Conservation (phyloP, 1,140 invertebrate species). For the Reticulitermes speratus region DNA sequence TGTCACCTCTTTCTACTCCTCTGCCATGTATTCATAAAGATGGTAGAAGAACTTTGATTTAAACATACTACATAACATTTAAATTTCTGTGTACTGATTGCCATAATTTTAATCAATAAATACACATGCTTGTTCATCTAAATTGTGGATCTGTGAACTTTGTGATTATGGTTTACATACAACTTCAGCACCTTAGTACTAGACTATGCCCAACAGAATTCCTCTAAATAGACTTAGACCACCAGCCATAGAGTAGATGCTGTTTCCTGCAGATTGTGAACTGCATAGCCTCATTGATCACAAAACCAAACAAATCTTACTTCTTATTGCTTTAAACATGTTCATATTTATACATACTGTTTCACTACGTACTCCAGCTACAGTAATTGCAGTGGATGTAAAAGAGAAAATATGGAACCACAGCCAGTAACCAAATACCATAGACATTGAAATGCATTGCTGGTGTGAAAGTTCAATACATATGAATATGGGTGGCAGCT, state of each 20-base stretch:
- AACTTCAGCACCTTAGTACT: no score
- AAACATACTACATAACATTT: conserved; percentile 12
- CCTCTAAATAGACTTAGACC: no score
- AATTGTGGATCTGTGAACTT: neutral
- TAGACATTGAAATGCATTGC: no score
- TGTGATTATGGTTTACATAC: neutral
- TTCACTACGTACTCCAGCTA: no score
- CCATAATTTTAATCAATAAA: conserved; percentile 23
- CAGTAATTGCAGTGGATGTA: neutral
- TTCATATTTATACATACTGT: no score
- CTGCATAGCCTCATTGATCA: neutral
- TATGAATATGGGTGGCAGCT: no score
- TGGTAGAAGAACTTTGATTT: neutral
- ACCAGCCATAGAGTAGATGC: neutral
- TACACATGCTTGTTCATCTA: neutral
- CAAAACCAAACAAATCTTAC: no score
- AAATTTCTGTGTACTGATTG: conserved; percentile 26
- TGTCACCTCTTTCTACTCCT: neutral
- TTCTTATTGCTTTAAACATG: no score
- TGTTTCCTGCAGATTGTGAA: neutral
- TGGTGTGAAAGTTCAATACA: no score
- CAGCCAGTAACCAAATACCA: neutral
- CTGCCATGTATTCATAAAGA: neutral
- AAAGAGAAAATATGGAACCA: neutral
- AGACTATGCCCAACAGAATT: no score